Evolutionary conservation across 2,113 vertebrate genomes (phyloP).

Genomic region (Hemichromis elongatus): DNA sequence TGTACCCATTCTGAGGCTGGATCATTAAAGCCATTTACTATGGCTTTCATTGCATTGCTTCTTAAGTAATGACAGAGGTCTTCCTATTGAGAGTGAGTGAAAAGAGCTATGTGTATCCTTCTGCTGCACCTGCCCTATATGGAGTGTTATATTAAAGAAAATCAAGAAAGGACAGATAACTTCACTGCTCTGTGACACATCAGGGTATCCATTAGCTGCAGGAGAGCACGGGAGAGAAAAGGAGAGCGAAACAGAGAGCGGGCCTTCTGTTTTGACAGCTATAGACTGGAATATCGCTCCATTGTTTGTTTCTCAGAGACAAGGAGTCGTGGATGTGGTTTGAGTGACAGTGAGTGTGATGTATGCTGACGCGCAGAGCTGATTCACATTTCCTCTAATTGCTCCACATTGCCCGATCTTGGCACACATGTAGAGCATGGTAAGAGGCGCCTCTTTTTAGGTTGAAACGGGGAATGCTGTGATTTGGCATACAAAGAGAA

Average conservation of each 20-base stretch:
- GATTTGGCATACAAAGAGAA: conserved; percentile 63
- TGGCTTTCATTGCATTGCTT: conserved; percentile 38
- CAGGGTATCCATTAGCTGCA: conserved; percentile 49
- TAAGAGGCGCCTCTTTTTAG: conserved; percentile 57
- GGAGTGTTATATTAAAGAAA: conserved; percentile 25
- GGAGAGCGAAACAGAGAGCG: conserved; percentile 8
- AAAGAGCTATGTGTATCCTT: conserved; percentile 21
- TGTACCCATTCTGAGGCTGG: conserved; percentile 46
- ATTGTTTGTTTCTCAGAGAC: conserved; percentile 60
- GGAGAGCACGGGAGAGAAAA: neutral
- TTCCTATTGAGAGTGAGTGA: conserved; percentile 7
- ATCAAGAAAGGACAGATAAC: conserved; percentile 35
- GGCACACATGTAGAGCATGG: conserved; percentile 59
- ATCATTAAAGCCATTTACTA: conserved; percentile 61
- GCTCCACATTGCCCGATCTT: conserved; percentile 52
- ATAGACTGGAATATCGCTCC: conserved; percentile 32
- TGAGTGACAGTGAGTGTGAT: conserved; percentile 65
- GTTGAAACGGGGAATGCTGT: conserved; percentile 51
- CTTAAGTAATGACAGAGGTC: conserved; percentile 49
- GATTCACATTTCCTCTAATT: conserved; percentile 71
- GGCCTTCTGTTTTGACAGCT: conserved; percentile 58
- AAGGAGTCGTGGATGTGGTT: conserved; percentile 55
- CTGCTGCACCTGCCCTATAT: conserved; percentile 15
- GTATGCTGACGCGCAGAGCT: conserved; percentile 49
- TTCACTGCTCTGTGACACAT: conserved; percentile 37